Conservation (phyloP, 2,888 invertebrate genomes). For the Dugesia japonica region DNA sequence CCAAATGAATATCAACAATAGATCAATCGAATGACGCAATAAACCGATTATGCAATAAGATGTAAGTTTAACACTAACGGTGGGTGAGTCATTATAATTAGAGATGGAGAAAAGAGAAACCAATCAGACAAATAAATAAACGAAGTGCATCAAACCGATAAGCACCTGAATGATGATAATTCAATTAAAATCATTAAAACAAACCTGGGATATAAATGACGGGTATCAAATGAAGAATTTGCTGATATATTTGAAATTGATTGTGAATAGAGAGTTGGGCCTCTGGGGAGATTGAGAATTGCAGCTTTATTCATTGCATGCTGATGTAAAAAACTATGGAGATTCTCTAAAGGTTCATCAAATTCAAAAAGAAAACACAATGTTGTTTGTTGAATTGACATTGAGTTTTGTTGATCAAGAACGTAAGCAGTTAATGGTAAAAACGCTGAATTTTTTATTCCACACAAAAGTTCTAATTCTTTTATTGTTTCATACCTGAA, state of each 20-base stretch:
- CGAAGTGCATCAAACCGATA: no score
- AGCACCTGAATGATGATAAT: no score
- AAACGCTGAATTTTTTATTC: not conserved
- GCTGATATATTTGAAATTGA: conserved; percentile 20
- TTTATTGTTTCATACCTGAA: not conserved
- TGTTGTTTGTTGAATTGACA: not conserved
- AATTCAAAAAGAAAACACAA: not conserved
- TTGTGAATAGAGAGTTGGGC: conserved; percentile 15
- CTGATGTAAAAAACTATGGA: not conserved
- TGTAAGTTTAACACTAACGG: no score
- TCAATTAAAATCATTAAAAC: not conserved
- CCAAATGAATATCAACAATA: no score
- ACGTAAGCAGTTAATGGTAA: conserved; percentile 16
- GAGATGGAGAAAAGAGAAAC: no score
- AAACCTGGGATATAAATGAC: conserved; percentile 11
- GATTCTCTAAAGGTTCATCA: not conserved
- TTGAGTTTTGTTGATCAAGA: not conserved
- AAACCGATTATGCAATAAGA: no score
- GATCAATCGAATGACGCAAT: no score
- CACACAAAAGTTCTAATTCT: not conserved
- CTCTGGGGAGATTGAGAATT: not conserved
- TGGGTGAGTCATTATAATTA: no score
- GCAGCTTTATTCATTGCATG: conserved; percentile 20
- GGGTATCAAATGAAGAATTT: not conserved
- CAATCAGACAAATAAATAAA: no score